Percentiles rank a stretch among this genome's conserved stretches.
Conservation (phyloP, 2,888 invertebrate species). For the Pogonocherus hispidulus region DNA sequence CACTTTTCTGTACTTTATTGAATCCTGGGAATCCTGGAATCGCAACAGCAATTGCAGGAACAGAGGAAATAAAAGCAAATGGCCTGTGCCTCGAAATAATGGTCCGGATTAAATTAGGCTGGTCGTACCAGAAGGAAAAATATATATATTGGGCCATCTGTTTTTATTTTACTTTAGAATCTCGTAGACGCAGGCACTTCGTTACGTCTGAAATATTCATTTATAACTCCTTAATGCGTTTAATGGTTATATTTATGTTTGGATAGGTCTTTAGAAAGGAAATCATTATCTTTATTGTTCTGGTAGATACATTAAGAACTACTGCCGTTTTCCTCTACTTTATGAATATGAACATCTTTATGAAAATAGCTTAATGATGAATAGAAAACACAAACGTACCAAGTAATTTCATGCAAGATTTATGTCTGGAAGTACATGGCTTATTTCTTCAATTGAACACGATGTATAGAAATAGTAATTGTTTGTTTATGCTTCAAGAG, state of each 20-base stretch:
- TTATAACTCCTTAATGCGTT: constrained; percentile 36
- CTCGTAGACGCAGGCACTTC: constrained; percentile 19
- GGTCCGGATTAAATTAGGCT: constrained; percentile 64
- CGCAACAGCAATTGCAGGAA: constrained; percentile 60
- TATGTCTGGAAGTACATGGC: too few relatives aligned
- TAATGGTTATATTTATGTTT: constrained; percentile 31
- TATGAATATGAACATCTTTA: too few relatives aligned
- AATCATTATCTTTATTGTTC: constrained; percentile 30
- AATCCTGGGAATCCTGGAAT: constrained; percentile 56
- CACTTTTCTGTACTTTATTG: constrained; percentile 59
- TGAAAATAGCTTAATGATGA: too few relatives aligned
- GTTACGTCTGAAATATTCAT: constrained; percentile 25
- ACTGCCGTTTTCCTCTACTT: background rate
- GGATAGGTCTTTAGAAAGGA: constrained; percentile 17
- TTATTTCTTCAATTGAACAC: too few relatives aligned
- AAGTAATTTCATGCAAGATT: too few relatives aligned
- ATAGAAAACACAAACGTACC: too few relatives aligned
- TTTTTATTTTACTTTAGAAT: constrained; percentile 62
- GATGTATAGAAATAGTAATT: too few relatives aligned
- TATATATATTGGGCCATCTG: constrained; percentile 64
- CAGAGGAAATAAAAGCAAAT: constrained; percentile 64
- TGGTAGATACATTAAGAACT: constrained; percentile 26
- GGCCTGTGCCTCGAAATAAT: constrained; percentile 64
- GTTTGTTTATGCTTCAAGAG: too few relatives aligned
- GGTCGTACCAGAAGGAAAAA: constrained; percentile 59